phyloP scores from a whole-genome alignment of 2,797 vertebrate species.

The Kryptopterus vitreolus region DNA sequence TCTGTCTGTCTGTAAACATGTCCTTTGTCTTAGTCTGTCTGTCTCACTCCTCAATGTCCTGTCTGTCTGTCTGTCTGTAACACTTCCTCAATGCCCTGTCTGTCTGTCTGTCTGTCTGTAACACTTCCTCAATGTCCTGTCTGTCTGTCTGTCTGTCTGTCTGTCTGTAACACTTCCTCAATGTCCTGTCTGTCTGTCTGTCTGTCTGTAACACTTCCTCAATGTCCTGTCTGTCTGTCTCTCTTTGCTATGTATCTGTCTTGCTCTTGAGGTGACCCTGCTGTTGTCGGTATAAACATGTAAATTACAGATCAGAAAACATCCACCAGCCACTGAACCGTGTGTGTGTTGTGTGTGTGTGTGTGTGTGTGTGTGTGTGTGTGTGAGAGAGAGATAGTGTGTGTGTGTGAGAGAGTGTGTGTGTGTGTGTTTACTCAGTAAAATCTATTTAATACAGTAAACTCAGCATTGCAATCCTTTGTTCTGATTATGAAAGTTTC shows the following conservation, averaged over 20 bases:
- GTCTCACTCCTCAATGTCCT: neutral
- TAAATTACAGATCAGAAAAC: conserved; percentile 8
- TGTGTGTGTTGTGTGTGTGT: neutral
- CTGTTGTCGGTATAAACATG: conserved; percentile 14
- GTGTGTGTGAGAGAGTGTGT: neutral
- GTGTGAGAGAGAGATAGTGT: neutral
- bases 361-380: neutral
- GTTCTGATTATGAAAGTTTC: conserved; percentile 18
- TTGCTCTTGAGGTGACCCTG: neutral
- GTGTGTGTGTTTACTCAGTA: neutral
- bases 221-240: neutral
- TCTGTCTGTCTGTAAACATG: neutral
- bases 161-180: too few species aligned
- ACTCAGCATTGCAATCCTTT: neutral
- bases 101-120: neutral
- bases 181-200: neutral
- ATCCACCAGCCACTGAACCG: neutral
- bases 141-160: neutral
- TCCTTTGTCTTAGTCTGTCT: neutral
- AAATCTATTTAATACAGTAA: conserved; percentile 12
- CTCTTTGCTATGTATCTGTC: neutral
- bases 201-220: too few species aligned
- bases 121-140: too few species aligned
- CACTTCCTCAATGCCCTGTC: neutral
- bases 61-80: neutral